Evolutionary conservation across 2,888 invertebrate species (phyloP).

Genomic region (Allophyes oxyacanthae): DNA sequence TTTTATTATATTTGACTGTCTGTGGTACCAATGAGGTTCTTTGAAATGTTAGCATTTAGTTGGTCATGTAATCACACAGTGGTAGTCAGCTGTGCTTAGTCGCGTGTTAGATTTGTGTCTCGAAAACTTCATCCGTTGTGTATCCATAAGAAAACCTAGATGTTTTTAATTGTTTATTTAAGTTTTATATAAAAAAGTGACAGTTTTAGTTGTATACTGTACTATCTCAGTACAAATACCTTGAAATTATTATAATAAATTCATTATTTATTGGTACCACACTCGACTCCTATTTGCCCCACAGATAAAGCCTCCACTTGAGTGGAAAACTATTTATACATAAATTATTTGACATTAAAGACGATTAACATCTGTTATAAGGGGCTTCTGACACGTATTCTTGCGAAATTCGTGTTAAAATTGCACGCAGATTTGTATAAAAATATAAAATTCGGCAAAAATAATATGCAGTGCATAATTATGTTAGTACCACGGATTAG

Average conservation of each 20-base stretch:
- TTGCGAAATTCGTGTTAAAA: slow-evolving; percentile 17
- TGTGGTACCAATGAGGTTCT: not conserved
- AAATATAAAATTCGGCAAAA: slow-evolving; percentile 42
- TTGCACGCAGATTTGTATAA: slow-evolving; percentile 26
- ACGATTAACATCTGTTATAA: slow-evolving; percentile 40
- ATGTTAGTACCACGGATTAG: slow-evolving; percentile 15
- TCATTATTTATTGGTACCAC: slow-evolving; percentile 12
- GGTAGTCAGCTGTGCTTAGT: too few species aligned
- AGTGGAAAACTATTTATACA: not conserved
- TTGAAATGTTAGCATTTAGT: too few species aligned
- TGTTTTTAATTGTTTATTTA: too few species aligned
- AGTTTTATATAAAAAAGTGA: too few species aligned
- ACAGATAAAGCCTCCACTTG: not conserved
- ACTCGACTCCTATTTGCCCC: not conserved
- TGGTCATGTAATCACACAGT: too few species aligned
- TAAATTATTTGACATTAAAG: slow-evolving; percentile 4
- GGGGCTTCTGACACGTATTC: slow-evolving; percentile 13
- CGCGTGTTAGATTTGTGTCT: too few species aligned
- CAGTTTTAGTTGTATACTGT: too few species aligned
- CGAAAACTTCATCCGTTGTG: too few species aligned
- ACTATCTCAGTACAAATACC: too few species aligned
- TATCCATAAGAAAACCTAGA: too few species aligned
- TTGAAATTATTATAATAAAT: not conserved
- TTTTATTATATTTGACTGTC: slow-evolving; percentile 3
- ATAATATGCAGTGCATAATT: slow-evolving; percentile 43